A percentile compares a stretch with the other conserved stretches of the same genome.
Conservation (phyloP, 2,888 invertebrate genomes). For the Drosophila bunnanda region DNA sequence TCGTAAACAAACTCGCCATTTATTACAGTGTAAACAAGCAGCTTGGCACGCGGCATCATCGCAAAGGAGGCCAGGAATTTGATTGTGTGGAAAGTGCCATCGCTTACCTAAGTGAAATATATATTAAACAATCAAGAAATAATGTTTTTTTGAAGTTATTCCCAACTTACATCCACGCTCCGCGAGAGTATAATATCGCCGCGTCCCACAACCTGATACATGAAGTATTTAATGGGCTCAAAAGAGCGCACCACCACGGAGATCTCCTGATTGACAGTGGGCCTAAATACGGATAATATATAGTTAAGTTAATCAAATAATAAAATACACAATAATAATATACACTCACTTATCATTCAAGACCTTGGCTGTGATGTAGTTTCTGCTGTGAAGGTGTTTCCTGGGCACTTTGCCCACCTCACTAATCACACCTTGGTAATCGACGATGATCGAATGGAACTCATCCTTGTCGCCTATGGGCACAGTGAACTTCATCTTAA, state of each 20-base stretch:
- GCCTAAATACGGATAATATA: slow-evolving; percentile 79
- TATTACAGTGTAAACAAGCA: slow-evolving; percentile 91
- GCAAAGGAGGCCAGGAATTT: slow-evolving; percentile 90
- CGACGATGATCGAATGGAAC: slow-evolving; percentile 84
- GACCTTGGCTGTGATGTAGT: slow-evolving; percentile 85
- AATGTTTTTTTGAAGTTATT: background rate
- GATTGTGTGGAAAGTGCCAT: slow-evolving; percentile 79
- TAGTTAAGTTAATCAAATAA: too few species aligned
- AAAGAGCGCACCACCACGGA: slow-evolving; percentile 91
- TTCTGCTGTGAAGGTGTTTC: slow-evolving; percentile 79
- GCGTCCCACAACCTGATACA: slow-evolving; percentile 92
- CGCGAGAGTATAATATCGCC: slow-evolving; percentile 93
- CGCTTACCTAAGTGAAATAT: slow-evolving; percentile 71
- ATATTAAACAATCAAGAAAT: background rate
- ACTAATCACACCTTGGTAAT: slow-evolving; percentile 90
- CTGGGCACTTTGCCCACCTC: slow-evolving; percentile 83
- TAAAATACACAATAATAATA: fast-evolving
- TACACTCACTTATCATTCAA: slow-evolving; percentile 85
- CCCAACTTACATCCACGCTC: slow-evolving; percentile 87
- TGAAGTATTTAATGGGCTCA: slow-evolving; percentile 90
- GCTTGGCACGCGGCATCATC: slow-evolving; percentile 94
- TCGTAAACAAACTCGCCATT: slow-evolving; percentile 94
- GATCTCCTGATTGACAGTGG: slow-evolving; percentile 89
- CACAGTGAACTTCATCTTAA: slow-evolving; percentile 83
- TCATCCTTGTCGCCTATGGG: slow-evolving; percentile 81